Base-by-base conservation (phyloP, 2,113 vertebrate genomes). In the Ochotona princeps region DNA sequence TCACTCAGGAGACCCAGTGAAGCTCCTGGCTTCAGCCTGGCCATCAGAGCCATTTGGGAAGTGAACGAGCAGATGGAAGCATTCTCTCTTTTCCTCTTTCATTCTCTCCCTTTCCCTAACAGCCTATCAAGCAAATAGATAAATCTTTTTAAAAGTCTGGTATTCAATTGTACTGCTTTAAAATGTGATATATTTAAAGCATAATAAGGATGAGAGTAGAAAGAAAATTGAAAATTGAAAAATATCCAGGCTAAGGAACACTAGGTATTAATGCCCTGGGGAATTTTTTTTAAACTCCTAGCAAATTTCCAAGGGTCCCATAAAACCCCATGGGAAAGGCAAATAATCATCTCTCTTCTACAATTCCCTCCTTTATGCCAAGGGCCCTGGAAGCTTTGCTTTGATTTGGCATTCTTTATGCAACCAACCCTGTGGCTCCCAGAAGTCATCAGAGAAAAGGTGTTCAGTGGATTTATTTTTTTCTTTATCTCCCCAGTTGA, bases 211-310 rank as follows among this genome's bases (percentile, higher is more conserved):
- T 35, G n/a, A 79, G 12, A 76, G 44, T 20, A 91, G n/a, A 81
- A 38, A 44, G 38, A 44, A 75, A 95, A 20, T 87, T 65, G 11
- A 2, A 4, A 20, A 44, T 6, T 44, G 38, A 44, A 70, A 70
- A 65, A 20, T 51, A 79, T 35, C 87, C 87, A 92, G 32, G 66
- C 66, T 60, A 72, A 92, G 60, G n/a, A 94, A 83, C 89, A 74
- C 67, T 18, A 83, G 81, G 54, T 83, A 72, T 47, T 49, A 79
- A 4, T 87, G 61, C 72, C 66, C 81, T 79, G 70, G 61, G 81
- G 94, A 95, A 78, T 18, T 54, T 66, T 47, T 51, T 57, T 14
- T 57, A 18, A 57, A 57, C 4, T 57, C 18, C 54, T 57, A 18
- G 61, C 76, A 94, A 95, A 78, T 18, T 61, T 66, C 38, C 44